Conservation (phyloP, 2,888 invertebrate species). For the Monopis laevigella region DNA sequence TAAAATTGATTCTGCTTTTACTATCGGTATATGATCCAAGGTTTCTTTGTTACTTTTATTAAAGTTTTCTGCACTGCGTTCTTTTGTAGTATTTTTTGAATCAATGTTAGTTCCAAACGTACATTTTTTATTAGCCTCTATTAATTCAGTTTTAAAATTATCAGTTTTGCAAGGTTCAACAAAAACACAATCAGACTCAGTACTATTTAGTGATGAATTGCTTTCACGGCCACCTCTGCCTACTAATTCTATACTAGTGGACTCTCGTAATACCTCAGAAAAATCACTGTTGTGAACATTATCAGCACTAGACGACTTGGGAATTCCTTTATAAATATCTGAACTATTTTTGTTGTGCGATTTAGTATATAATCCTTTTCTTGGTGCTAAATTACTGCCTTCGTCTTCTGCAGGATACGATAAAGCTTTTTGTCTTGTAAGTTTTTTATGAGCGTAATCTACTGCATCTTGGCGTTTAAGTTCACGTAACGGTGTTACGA, state of each 20-base stretch:
- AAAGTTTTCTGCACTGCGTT: too few species aligned
- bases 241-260: slow-evolving; percentile 50
- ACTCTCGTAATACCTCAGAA: slow-evolving; percentile 41
- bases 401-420: slow-evolving; percentile 14
- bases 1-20: slow-evolving; percentile 41
- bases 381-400: too few species aligned
- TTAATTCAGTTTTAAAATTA: too few species aligned
- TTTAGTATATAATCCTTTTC: too few species aligned
- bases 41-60: too few species aligned
- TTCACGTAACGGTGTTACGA: slow-evolving; percentile 30
- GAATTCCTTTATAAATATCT: slow-evolving; percentile 48
- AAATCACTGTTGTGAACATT: slow-evolving; percentile 39
- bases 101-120: too few species aligned
- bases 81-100: too few species aligned
- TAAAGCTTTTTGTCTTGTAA: slow-evolving; percentile 21
- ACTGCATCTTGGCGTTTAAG: slow-evolving; percentile 36
- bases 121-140: too few species aligned
- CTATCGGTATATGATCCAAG: slow-evolving; percentile 31
- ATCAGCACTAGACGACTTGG: slow-evolving; percentile 52
- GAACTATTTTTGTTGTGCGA: slow-evolving; percentile 18
- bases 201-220: slow-evolving; percentile 15
- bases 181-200: too few species aligned
- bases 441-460: slow-evolving; percentile 29
- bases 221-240: slow-evolving; percentile 24
- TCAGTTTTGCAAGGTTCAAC: too few species aligned